Base-by-base conservation (phyloP, 1,140 invertebrate species). In the Philaenus spumarius region DNA sequence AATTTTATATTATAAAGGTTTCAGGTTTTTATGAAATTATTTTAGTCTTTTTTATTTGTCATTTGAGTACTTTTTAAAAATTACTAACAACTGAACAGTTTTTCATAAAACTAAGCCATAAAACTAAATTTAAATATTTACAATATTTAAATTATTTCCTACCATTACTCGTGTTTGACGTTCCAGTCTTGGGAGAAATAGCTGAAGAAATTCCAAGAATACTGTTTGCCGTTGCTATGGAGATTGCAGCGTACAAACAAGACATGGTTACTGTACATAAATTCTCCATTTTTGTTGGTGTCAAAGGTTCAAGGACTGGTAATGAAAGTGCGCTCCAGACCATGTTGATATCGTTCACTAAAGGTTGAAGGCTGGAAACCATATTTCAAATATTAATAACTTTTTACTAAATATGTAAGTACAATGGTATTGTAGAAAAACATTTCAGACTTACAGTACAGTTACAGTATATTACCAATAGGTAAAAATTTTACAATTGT, bases 281-380 rank as follows among this genome's bases (percentile, higher is more conserved):
- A 68, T 90, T 89, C 40, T 86, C 81, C 48, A 96, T 80, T 67
- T 91, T 84, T 2, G 80, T 81, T 0, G 85, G 78, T 4, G 86
- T 93, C 45, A 96, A 75, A 0, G 93, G 93, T 72, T 96, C 93
- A 22, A 95, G 71, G 54, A 93, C 82, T 1, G 91, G 93, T 54
- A 96, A 72, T 14, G 87, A 87, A 56, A 95, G 78, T 1, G 90
- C 89, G 62, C 85, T 83, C 67, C 84, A 86, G 35, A 92, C 83
- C 45, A 94, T 83, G 43, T 83, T 85, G 40, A 95, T 83, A 68
- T 96, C 93, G 61, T 86, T 85, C 20, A 91, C 80, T 26, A 93
- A 75, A 55, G 82, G 80, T 65, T 88, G 84, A 47, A 89, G 78
- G 64, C 87, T 93, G 51, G 37, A 65, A 64, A 58, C 24, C 9